Evolutionary conservation across 2,797 vertebrate genomes (phyloP), one percentile per base, ranked within the genome.

Genomic region (Labeo calbasu): DNA sequence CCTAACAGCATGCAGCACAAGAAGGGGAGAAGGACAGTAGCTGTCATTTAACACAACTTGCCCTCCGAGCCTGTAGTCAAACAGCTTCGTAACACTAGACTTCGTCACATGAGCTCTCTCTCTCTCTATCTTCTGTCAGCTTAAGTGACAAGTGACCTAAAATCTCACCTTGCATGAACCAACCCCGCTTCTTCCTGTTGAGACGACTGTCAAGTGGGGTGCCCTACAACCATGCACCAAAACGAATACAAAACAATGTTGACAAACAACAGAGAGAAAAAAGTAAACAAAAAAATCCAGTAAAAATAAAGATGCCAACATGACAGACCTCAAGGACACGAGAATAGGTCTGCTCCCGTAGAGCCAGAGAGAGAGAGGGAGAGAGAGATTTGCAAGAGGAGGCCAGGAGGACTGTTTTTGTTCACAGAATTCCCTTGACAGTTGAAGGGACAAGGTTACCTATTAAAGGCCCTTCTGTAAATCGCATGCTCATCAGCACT

Each of bases 131-230:
- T 53, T 85, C 88, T 88, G 88, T 91, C 91, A 92, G 90, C 89
- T 83, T 86, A 91, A 87, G 55, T 93, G 93, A 93, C 92, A 93
- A 88, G 87, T 90, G 91, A 93, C 92, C 92, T 91, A 88, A 92
- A 93, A 91, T 85, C 77, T 92, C 92, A 92, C 91, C 93, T 94
- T 91, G 90, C 79, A 51, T 80, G 85, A 92, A 90, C 89, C 88
- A 84, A 86, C 91, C 88, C 87, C 83, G 19, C 10, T 87, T 89
- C 25, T n/a, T 79, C 84, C 87, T 89, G 89, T 92, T 93, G 89
- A 92, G 91, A 91, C 79, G 88, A 90, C 87, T 88, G 84, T 88
- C 91, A 91, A 48, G 13, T 48, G 84, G 83, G 79, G 79, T 69
- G 78, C 48, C 78, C 85, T 81, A 85, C 85, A 85, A 10, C 48